Base-by-base conservation (phyloP, 2,113 vertebrate species). In the Heliornis fulica region DNA sequence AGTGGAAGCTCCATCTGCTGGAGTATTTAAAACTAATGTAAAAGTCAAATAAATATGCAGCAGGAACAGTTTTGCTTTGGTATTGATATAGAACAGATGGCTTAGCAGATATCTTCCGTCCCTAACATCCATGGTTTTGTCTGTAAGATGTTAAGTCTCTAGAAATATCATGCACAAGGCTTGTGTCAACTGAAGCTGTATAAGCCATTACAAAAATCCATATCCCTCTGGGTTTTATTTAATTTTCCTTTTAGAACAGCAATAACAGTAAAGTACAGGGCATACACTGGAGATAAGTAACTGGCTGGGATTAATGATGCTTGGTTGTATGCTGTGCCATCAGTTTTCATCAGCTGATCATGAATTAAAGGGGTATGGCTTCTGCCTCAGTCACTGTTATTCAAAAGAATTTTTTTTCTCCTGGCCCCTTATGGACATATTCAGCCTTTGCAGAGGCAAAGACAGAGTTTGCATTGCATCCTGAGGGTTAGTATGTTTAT, bases 81-180 rank as follows among this genome's bases (percentile, higher is more conserved):
- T 90, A 94, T 22, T 79, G 69, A 59, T 68, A 64, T 43, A 76
- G 90, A 94, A 71, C 87, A 95, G 87, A 95, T 96, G 87, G 87
- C 69, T 91, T 86, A 82, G 81, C 84, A 87, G 90, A 17, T 82
- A 89, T 66, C 60, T 78, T 75, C 77, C 74, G 68, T 87, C 51
- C 25, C 48, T 89, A 94, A 60, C 69, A 68, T 64, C 60, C 50
- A 50, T 0, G 5, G 36, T 59, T 89, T 94, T 87, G 60, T 78
- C 83, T 22, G 34, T 53, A 72, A 77, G 89, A 83, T 31, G 50
- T 70, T 91, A 75, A 75, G 40, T 71, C 51, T 93, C 72, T 56
- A 41, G 69, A 91, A 95, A 60, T 61, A 82, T 25, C 26, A 51
- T 68, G 81, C 41, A 53, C n/a, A 51, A 61, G 65, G n/a, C 69